Percentiles rank a stretch among this genome's conserved stretches.
Conservation (phyloP, 1,140 invertebrate species). For the Kradibia gibbosae region DNA sequence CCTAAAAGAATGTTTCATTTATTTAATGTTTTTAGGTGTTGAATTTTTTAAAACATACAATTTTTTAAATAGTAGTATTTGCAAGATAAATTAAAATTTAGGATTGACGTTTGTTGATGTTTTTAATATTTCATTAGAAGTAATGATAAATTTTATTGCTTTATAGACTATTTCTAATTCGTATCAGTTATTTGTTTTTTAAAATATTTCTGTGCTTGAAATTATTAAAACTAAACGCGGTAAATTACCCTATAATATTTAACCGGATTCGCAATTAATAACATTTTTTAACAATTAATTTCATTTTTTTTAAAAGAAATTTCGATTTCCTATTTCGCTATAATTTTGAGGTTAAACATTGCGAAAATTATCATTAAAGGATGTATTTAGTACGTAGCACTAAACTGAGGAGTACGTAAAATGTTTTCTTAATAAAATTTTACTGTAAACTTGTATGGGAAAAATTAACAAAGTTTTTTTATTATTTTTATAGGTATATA, state of each 20-base stretch:
- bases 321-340: conserved; percentile 46
- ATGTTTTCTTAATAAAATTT: conserved; percentile 29
- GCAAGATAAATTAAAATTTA: too few species aligned
- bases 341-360: conserved; percentile 47
- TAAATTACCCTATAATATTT: not conserved
- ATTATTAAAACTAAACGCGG: not conserved
- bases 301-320: too few species aligned
- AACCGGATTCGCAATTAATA: too few species aligned
- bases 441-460: conserved; percentile 35
- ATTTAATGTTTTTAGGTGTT: too few species aligned
- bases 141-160: not conserved
- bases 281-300: not conserved
- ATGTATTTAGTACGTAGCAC: conserved; percentile 41
- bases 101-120: too few species aligned
- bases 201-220: not conserved
- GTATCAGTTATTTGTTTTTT: not conserved
- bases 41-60: too few species aligned
- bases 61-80: too few species aligned
- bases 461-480: conserved; percentile 42
- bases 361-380: conserved; percentile 40
- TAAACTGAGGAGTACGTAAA: conserved; percentile 35
- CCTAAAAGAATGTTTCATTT: too few species aligned
- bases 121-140: not conserved
- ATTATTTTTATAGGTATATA: conserved; percentile 24
- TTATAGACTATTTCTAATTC: not conserved